Percentiles rank a stretch among this genome's conserved stretches.
Evolutionary conservation across 2,113 vertebrate genomes (phyloP).

Genomic region (Arvicanthis niloticus): DNA sequence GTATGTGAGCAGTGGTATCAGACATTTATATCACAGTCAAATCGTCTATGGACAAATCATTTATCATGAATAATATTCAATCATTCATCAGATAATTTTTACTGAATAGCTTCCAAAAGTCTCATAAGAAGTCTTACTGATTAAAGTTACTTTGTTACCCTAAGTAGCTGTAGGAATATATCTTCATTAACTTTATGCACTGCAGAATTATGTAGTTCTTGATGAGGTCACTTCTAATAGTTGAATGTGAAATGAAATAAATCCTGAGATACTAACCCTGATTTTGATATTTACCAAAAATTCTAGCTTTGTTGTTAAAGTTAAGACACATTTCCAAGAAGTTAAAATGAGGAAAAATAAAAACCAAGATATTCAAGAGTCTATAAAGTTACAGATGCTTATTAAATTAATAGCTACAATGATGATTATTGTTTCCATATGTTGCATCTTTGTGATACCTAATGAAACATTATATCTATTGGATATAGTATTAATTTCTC

Average conservation of each 20-base stretch:
- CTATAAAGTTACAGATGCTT: slow-evolving; percentile 56
- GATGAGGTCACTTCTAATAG: not conserved
- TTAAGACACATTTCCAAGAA: slow-evolving; percentile 11
- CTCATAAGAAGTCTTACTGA: slow-evolving; percentile 42
- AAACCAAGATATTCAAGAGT: slow-evolving; percentile 55
- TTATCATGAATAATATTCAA: slow-evolving; percentile 43
- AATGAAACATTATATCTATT: not conserved
- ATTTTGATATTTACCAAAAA: slow-evolving; percentile 30
- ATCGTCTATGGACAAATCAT: slow-evolving; percentile 28
- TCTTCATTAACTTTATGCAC: slow-evolving; percentile 28
- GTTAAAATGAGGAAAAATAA: slow-evolving; percentile 54
- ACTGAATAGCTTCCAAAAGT: slow-evolving; percentile 13
- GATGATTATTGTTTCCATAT: not conserved
- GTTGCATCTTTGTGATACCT: not conserved
- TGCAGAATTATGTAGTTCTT: slow-evolving; percentile 1
- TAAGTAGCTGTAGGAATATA: not conserved
- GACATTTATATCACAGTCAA: slow-evolving; percentile 24
- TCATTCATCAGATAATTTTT: slow-evolving; percentile 18
- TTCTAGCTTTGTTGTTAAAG: not conserved
- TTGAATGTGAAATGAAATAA: slow-evolving; percentile 27
- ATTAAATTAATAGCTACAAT: slow-evolving; percentile 48
- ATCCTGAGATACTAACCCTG: not conserved
- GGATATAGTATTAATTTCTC: not conserved
- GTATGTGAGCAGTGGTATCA: not conserved
- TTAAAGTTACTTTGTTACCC: not conserved